Evolutionary conservation across 2,113 vertebrate species (phyloP).

Genomic region (Procavia capensis): DNA sequence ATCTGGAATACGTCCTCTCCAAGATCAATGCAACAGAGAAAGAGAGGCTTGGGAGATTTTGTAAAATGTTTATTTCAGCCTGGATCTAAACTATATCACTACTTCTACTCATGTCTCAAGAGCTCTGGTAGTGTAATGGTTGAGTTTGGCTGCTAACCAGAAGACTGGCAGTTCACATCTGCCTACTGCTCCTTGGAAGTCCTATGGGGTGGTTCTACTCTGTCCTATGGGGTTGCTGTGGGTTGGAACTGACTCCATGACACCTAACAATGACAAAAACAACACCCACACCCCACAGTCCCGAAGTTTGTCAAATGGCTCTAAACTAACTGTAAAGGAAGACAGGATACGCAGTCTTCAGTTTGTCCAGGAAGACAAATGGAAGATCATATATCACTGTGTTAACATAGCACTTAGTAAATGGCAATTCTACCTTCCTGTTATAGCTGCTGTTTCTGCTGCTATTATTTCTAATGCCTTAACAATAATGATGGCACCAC

Average conservation of each 20-base stretch:
- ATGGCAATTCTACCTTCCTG: not conserved
- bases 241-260: too few relatives aligned
- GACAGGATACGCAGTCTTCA: not conserved
- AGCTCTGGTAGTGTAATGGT: too few relatives aligned
- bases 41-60: not conserved
- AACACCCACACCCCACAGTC: not conserved
- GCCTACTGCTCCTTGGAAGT: too few relatives aligned
- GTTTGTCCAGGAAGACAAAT: not conserved
- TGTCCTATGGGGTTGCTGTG: too few relatives aligned
- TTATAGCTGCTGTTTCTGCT: not conserved
- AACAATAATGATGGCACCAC: not conserved
- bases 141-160: too few relatives aligned
- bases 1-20: not conserved
- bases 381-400: not conserved
- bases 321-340: not conserved
- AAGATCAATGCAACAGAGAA: not conserved
- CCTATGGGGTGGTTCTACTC: too few relatives aligned
- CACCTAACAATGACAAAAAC: too few relatives aligned
- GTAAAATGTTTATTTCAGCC: not conserved
- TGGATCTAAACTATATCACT: not conserved
- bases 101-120: not conserved
- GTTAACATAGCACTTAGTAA: not conserved
- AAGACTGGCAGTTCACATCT: too few relatives aligned
- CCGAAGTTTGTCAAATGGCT: not conserved
- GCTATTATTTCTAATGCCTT: not conserved